Conservation (phyloP, 2,888 invertebrate species). For the Torymus aiolomorphi region DNA sequence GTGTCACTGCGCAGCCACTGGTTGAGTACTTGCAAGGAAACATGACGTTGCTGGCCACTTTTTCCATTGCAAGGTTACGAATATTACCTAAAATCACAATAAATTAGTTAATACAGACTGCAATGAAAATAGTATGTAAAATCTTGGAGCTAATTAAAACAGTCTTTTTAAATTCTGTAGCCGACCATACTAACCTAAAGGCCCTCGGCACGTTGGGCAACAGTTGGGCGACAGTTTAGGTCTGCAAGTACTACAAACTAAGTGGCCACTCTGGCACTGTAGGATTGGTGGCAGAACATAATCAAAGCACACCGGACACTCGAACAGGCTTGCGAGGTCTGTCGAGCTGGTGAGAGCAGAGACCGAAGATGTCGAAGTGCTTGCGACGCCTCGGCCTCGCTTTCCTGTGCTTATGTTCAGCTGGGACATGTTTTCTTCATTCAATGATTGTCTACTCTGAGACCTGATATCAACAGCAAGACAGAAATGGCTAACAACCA, state of each 20-base stretch:
- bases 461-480: slow-evolving; percentile 6
- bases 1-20: slow-evolving; percentile 93
- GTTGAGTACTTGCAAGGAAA: slow-evolving; percentile 99
- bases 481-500: neutral
- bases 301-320: slow-evolving; percentile 99
- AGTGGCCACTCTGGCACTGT: slow-evolving; percentile 98
- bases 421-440: slow-evolving; percentile 70
- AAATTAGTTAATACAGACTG: slow-evolving; percentile 16
- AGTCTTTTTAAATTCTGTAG: neutral
- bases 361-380: slow-evolving; percentile 77
- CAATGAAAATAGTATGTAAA: slow-evolving; percentile 6
- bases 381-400: slow-evolving; percentile 72
- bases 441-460: slow-evolving; percentile 21
- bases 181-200: slow-evolving; percentile 80
- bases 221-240: slow-evolving; percentile 90
- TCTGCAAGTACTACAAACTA: slow-evolving; percentile 97
- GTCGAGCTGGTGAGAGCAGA: slow-evolving; percentile 85
- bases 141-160: neutral
- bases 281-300: slow-evolving; percentile 99
- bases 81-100: slow-evolving; percentile 85
- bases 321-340: slow-evolving; percentile 93
- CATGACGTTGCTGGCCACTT: slow-evolving; percentile 98
- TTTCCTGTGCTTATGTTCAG: slow-evolving; percentile 72
- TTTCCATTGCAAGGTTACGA: slow-evolving; percentile 99
- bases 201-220: slow-evolving; percentile 98